These are phyloP conservation scores for Sorex araneus DNA, from an alignment of 2,113 vertebrate genomes.

Conservation along the genomic window DNA sequence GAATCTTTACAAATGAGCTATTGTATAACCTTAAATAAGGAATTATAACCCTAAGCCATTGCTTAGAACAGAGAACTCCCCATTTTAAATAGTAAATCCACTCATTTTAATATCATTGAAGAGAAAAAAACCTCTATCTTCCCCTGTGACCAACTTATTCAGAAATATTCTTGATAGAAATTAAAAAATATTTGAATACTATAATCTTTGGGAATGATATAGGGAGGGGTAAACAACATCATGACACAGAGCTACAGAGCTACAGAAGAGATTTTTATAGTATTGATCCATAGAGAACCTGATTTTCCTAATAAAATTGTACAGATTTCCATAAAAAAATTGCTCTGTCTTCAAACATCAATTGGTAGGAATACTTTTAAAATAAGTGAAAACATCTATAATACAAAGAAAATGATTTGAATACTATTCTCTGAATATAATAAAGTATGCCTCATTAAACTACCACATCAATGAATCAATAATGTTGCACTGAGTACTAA, in stretches of 20 bases:
- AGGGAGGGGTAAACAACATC: neutral
- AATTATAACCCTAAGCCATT: constrained; percentile 7
- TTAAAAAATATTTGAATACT: neutral
- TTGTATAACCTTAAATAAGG: constrained; percentile 11
- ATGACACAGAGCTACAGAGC: neutral
- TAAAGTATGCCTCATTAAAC: neutral
- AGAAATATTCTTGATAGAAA: constrained; percentile 15
- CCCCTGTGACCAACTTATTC: neutral
- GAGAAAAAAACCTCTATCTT: constrained; percentile 8
- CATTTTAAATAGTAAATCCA: constrained; percentile 53
- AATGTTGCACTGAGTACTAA: neutral
- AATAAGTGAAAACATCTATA: neutral
- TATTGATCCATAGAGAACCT: neutral
- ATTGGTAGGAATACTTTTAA: neutral
- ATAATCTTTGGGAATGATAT: neutral
- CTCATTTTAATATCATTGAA: neutral
- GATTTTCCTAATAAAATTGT: constrained; percentile 35
- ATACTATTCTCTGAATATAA: neutral
- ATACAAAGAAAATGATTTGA: neutral
- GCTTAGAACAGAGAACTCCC: constrained; percentile 56
- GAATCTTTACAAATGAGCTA: constrained; percentile 48
- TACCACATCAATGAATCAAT: neutral
- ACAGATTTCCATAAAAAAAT: neutral
- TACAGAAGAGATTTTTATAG: neutral
- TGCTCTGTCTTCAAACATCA: neutral